Conservation (phyloP, 2,888 invertebrate genomes). For the Parnassius apollo region DNA sequence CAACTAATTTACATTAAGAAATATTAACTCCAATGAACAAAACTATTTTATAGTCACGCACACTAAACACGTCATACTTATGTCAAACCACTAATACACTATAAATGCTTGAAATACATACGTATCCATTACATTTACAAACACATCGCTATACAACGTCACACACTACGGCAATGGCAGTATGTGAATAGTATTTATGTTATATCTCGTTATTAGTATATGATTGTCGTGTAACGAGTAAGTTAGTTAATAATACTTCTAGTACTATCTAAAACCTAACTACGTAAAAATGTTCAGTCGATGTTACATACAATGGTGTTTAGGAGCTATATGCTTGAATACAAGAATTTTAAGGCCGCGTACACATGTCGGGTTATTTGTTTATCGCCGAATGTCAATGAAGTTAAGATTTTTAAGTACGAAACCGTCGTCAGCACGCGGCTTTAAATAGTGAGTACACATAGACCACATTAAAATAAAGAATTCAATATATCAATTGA, state of each 20-base stretch:
- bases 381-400: not conserved
- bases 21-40: conserved; percentile 28
- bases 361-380: conserved; percentile 32
- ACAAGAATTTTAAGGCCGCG: conserved; percentile 37
- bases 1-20: conserved; percentile 22
- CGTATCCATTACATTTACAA: conserved; percentile 59
- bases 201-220: not conserved
- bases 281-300: conserved; percentile 80
- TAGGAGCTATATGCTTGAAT: conserved; percentile 44
- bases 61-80: conserved; percentile 67
- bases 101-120: conserved; percentile 76
- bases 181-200: conserved; percentile 6
- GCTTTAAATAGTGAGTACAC: conserved; percentile 33
- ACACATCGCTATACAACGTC: conserved; percentile 56
- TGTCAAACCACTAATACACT: conserved; percentile 57
- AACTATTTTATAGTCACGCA: conserved; percentile 50
- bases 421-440: conserved; percentile 43
- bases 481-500: conserved; percentile 17
- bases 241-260: conserved; percentile 40
- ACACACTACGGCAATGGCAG: conserved; percentile 54
- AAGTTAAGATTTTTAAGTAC: conserved; percentile 42
- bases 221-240: not conserved
- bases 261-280: conserved; percentile 60
- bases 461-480: conserved; percentile 19
- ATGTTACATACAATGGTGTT: conserved; percentile 78